These are phyloP conservation scores for Microcebus ravelobensis DNA, from an alignment of 2,113 vertebrate genomes.

Conservation along the genomic window DNA sequence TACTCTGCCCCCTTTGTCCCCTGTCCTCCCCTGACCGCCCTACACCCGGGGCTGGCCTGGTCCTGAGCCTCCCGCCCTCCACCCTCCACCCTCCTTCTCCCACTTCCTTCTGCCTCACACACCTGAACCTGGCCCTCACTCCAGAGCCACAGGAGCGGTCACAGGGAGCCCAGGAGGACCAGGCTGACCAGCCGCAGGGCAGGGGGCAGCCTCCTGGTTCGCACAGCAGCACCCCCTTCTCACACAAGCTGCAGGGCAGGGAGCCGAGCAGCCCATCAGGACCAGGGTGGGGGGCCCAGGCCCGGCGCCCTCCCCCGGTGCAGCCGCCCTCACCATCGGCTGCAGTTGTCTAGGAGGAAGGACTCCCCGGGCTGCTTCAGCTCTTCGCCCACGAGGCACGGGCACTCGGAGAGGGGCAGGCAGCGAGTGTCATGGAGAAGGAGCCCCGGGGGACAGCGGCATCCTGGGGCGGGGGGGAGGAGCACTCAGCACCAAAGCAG, in stretches of 20 bases:
- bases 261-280: rapidly evolving
- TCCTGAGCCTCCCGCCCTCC: too few relatives aligned
- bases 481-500: not conserved
- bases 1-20: not conserved
- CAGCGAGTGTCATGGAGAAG: slow-evolving; percentile 87
- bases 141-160: slow-evolving; percentile 88
- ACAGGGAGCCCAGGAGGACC: slow-evolving; percentile 92
- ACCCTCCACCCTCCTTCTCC: not conserved
- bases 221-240: slow-evolving; percentile 87
- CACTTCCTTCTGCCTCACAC: not conserved
- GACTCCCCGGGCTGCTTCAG: slow-evolving; percentile 83
- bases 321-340: slow-evolving; percentile 85
- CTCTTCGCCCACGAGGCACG: slow-evolving; percentile 83
- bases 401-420: slow-evolving; percentile 87
- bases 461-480: slow-evolving; percentile 82
- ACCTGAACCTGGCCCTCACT: slow-evolving; percentile 91
- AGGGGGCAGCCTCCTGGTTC: slow-evolving; percentile 82
- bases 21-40: too few relatives aligned
- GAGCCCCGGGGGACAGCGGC: slow-evolving; percentile 87
- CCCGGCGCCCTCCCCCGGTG: rapidly evolving
- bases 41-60: not conserved
- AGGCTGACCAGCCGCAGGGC: slow-evolving; percentile 92
- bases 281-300: not conserved
- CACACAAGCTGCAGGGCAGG: slow-evolving; percentile 83
- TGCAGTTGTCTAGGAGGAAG: slow-evolving; percentile 85